A percentile compares a stretch with the other conserved stretches of the same genome.
phyloP scores from a whole-genome alignment of 2,888 invertebrate species.

The Caradrina kadenii region DNA sequence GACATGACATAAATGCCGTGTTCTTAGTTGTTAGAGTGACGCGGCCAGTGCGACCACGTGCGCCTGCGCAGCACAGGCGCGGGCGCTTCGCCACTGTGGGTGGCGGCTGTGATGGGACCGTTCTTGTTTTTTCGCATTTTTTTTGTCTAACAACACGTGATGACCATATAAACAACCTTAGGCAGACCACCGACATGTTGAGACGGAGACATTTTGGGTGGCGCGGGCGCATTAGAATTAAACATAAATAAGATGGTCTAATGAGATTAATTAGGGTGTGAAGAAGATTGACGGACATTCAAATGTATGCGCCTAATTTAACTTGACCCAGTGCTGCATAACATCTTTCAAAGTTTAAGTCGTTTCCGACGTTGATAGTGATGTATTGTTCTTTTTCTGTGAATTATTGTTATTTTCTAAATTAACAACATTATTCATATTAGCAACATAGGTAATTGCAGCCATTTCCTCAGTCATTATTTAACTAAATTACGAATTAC shows the following conservation, averaged over 20 bases:
- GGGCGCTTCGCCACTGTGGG: slow-evolving; percentile 63
- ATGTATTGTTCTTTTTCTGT: not conserved
- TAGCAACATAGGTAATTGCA: slow-evolving; percentile 8
- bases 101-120: slow-evolving; percentile 59
- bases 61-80: slow-evolving; percentile 31
- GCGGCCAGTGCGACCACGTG: slow-evolving; percentile 66
- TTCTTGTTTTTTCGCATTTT: slow-evolving; percentile 60
- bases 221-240: slow-evolving; percentile 33
- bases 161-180: slow-evolving; percentile 71
- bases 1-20: slow-evolving; percentile 33
- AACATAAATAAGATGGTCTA: slow-evolving; percentile 41
- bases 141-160: slow-evolving; percentile 75
- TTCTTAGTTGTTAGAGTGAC: slow-evolving; percentile 59
- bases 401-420: not conserved
- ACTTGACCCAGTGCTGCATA: slow-evolving; percentile 16
- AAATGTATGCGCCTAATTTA: slow-evolving; percentile 26
- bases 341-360: not conserved
- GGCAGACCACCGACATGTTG: slow-evolving; percentile 64
- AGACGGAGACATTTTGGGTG: slow-evolving; percentile 37
- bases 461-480: slow-evolving; percentile 16
- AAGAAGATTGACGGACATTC: slow-evolving; percentile 40
- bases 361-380: slow-evolving; percentile 1
- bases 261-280: slow-evolving; percentile 29
- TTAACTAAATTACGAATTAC: slow-evolving; percentile 34
- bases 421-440: slow-evolving; percentile 16